Base-by-base conservation (phyloP, 2,797 vertebrate genomes). In the Ctenosaura bakeri region DNA sequence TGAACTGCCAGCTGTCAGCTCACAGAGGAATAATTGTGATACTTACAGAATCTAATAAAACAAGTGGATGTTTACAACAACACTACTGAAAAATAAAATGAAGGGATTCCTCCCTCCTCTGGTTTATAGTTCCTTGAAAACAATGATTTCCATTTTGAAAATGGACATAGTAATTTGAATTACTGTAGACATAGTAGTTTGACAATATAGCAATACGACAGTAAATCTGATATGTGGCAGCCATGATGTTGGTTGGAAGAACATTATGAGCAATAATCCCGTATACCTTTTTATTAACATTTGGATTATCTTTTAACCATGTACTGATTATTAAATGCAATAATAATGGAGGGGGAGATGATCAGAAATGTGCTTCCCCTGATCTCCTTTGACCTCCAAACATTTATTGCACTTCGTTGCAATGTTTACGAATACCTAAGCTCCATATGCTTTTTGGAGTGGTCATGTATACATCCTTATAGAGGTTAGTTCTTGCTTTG, bases 21-120 rank as follows among this genome's bases (percentile, higher is more conserved):
- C 66, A 8, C 69, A 59, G 88, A 93, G 88, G 91, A 95, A 95
- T 96, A 94, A 94, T 94, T 91, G 16, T 89, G 88, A 93, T 93
- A 88, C 90, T 69, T 92, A 94, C 79, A 89, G 93, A 93, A 94
- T 93, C 92, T 95, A 96, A 94, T 94, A 62, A 93, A 93, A 89
- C 81, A 69, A 92, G 90, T 83, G 87, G 83, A 90, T 74, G 52
- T 89, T 92, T 62, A 59, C 0, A 18, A 24, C 24, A 88, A 84
- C 56, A 79, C 89, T 9, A 38, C 0, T 2, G 1, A 56, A 83
- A 87, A 81, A 12, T 12, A 76, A 64, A 83, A 56, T 38, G 10
- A 76, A 3, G 66, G 42, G 0, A 74, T 32, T 54, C 69, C n/a
- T 42, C n/a, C 46, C 50, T 73, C 82, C 32, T 18, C 62, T 6